Evolutionary conservation across 2,888 invertebrate species (phyloP).

Genomic region (Marasmarcha lunaedactyla): DNA sequence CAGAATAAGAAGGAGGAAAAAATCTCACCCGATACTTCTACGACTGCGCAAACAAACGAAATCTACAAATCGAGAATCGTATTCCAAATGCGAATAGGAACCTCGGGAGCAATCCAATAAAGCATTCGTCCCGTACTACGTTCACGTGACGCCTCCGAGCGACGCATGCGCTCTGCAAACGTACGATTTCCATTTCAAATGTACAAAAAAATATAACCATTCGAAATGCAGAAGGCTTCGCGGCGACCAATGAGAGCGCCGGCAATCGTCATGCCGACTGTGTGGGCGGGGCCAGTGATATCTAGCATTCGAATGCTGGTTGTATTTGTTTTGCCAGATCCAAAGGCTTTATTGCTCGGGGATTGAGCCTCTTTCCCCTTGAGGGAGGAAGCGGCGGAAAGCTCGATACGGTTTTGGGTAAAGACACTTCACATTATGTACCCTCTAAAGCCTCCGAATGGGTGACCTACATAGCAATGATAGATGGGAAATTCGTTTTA

Average conservation of each 20-base stretch:
- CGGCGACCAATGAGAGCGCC: constrained; percentile 63
- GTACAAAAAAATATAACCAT: constrained; percentile 68
- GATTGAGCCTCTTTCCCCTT: constrained; percentile 65
- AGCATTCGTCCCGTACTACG: constrained; percentile 45
- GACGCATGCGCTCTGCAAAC: constrained; percentile 53
- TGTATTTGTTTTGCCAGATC: constrained; percentile 67
- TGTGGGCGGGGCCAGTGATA: constrained; percentile 69
- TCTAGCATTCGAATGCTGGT: constrained; percentile 70
- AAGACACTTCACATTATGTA: constrained; percentile 58
- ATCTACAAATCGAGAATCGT: constrained; percentile 47
- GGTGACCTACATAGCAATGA: constrained; percentile 26
- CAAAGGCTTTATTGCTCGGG: constrained; percentile 65
- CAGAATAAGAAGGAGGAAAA: background rate
- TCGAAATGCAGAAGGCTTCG: constrained; percentile 66
- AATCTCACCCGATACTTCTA: constrained; percentile 11
- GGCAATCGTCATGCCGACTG: constrained; percentile 69
- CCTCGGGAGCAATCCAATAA: constrained; percentile 56
- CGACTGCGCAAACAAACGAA: constrained; percentile 41
- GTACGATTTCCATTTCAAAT: constrained; percentile 64
- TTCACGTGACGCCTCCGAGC: constrained; percentile 59
- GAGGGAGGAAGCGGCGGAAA: constrained; percentile 57
- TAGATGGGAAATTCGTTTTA: constrained; percentile 1
- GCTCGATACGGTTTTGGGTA: constrained; percentile 55
- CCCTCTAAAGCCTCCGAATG: constrained; percentile 35
- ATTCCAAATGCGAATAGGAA: constrained; percentile 59